phyloP scores from a whole-genome alignment of 37 sponge, comb jelly and placozoan genomes.

The Haliclona indistincta region DNA sequence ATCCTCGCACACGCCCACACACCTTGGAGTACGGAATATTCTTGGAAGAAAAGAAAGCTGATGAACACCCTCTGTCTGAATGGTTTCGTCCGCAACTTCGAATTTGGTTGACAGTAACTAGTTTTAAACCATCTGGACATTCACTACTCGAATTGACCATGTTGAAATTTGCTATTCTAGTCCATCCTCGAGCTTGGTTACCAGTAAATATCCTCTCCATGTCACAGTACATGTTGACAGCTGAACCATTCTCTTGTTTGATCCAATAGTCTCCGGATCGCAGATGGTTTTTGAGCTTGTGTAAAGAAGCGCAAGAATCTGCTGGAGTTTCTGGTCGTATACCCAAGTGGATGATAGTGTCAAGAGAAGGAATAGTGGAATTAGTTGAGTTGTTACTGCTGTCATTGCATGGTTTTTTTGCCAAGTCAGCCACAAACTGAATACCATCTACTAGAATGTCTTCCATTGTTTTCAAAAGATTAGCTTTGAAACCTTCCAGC shows the following conservation, averaged over 20 bases:
- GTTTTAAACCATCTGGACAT: conserved; percentile 19
- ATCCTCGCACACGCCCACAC: conserved; percentile 38
- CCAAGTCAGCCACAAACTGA: background rate
- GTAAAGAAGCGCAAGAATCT: conserved; percentile 10
- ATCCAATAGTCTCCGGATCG: conserved; percentile 41
- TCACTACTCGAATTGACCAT: conserved; percentile 4
- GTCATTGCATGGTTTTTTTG: too few relatives aligned
- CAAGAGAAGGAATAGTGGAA: too few relatives aligned
- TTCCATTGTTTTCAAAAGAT: background rate
- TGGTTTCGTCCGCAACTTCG: conserved; percentile 27
- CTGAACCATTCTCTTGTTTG: background rate
- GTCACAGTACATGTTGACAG: conserved; percentile 34
- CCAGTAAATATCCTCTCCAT: background rate
- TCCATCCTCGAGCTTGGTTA: conserved; percentile 24
- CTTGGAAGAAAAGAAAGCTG: conserved; percentile 5
- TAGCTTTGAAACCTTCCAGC: background rate
- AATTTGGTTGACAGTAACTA: background rate
- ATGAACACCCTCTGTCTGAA: conserved; percentile 22
- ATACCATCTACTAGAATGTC: background rate
- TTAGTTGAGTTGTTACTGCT: too few relatives aligned
- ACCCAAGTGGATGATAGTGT: too few relatives aligned
- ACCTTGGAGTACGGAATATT: conserved; percentile 25
- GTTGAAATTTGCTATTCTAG: conserved; percentile 43
- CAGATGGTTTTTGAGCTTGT: too few relatives aligned
- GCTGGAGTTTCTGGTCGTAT: too few relatives aligned